Percentiles rank a stretch among this genome's conserved stretches.
Conservation (phyloP, 2,888 invertebrate genomes). For the Eilema depressum region DNA sequence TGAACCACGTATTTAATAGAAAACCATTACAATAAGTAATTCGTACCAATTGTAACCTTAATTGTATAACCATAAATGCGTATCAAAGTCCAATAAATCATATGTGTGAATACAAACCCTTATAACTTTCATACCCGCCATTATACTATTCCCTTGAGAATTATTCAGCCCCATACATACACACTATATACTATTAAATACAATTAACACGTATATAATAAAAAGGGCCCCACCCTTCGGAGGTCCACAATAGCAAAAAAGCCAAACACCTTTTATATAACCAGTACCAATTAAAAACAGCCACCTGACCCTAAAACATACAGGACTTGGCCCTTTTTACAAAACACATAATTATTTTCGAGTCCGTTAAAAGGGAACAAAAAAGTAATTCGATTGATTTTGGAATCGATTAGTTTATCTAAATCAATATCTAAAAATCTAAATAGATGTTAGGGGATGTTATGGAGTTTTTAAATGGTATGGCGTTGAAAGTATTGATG, state of each 20-base stretch:
- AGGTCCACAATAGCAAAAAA: conserved; percentile 44
- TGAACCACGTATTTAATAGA: background rate
- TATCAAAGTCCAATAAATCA: conserved; percentile 11
- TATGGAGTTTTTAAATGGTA: background rate
- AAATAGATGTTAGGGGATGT: conserved; percentile 15
- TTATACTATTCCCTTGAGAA: conserved; percentile 13
- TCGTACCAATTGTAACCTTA: conserved; percentile 5
- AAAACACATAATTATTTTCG: conserved; percentile 67
- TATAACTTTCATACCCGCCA: background rate
- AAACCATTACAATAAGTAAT: conserved; percentile 9
- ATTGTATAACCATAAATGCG: background rate
- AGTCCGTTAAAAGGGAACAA: conserved; percentile 54
- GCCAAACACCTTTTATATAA: conserved; percentile 54
- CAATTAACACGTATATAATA: conserved; percentile 39
- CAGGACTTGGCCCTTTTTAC: conserved; percentile 52
- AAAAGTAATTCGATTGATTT: conserved; percentile 71
- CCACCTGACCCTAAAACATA: conserved; percentile 50
- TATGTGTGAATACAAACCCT: background rate
- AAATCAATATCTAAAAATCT: conserved; percentile 70
- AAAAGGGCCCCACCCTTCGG: conserved; percentile 48
- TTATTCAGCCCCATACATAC: conserved; percentile 14
- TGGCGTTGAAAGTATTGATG: conserved; percentile 7
- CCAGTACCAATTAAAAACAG: conserved; percentile 53
- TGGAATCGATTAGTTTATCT: conserved; percentile 76
- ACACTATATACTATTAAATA: conserved; percentile 23